A percentile compares a stretch with the other conserved stretches of the same genome.
Evolutionary conservation across 1,140 invertebrate genomes (phyloP).

Genomic region (Varroa destructor): DNA sequence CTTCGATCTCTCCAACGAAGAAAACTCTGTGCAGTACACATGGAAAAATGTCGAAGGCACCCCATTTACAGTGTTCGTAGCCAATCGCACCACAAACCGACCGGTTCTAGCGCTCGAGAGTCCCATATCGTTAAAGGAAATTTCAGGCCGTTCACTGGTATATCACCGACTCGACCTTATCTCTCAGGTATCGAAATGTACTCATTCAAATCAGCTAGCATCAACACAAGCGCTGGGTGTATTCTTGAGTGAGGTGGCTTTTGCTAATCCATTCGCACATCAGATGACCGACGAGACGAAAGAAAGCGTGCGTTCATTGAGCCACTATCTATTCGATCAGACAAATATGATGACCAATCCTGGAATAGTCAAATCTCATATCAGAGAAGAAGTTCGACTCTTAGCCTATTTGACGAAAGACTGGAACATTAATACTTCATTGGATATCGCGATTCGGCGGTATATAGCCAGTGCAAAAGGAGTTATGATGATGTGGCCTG

Average conservation of each 20-base stretch:
- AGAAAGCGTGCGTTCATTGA: constrained; percentile 57
- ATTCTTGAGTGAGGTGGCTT: constrained; percentile 63
- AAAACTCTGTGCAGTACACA: constrained; percentile 3
- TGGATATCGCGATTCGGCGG: constrained; percentile 33
- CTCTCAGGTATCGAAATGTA: constrained; percentile 42
- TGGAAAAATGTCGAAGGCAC: constrained; percentile 7
- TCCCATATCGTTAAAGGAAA: constrained; percentile 7
- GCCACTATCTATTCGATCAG: constrained; percentile 70
- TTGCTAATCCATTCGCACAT: constrained; percentile 48
- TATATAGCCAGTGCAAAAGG: constrained; percentile 62
- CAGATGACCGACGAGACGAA: constrained; percentile 52
- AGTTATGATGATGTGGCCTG: constrained; percentile 67
- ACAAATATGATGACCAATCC: constrained; percentile 66
- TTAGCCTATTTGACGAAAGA: constrained; percentile 58
- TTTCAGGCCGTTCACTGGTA: constrained; percentile 42
- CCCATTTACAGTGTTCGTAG: constrained; percentile 14
- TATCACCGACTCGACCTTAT: constrained; percentile 71
- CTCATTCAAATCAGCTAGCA: constrained; percentile 27
- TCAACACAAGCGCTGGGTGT: constrained; percentile 38
- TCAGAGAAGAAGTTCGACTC: constrained; percentile 10
- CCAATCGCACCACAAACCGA: not conserved
- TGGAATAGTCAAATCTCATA: constrained; percentile 47
- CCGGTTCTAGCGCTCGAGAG: constrained; percentile 1
- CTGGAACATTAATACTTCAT: constrained; percentile 45
- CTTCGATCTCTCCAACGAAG: not conserved